Base-by-base conservation (phyloP, 2,797 vertebrate genomes). In the Leptodactylus fallax region DNA sequence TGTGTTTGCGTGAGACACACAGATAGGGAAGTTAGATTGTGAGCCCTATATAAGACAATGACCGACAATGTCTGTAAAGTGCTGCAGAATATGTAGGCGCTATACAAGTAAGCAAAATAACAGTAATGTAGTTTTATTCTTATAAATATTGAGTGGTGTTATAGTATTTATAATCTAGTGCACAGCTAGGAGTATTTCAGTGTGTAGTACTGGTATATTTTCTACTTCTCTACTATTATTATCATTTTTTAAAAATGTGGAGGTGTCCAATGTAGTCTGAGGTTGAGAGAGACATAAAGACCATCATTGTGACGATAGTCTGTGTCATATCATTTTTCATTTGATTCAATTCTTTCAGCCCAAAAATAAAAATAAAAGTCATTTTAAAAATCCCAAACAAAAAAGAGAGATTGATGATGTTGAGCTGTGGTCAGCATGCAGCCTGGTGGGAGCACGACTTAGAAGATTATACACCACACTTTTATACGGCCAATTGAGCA, bases 401-500 rank as follows among this genome's bases (percentile, higher is more conserved):
- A 69, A 16, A 45, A n/a, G 3, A n/a, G 67, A 84, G 82, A 84
- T 60, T 27, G 67, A 84, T 84, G 82, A 74, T 56, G 27, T 0
- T 16, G 82, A 21, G 51, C 21, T 83, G 81, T 49, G 67, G 82
- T 49, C 7, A 23, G 9, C 53, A 21, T 21, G 25, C 36, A 74
- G 53, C 53, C 19, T 7, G 19, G 53, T 36, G 69, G 53, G 55
- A 74, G 82, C 82, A 60, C 69, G 82, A 60, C n/a, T 58, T 84
- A 56, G 82, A 84, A 84, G 82, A 84, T 74, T 72, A 84, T 74
- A 72, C 49, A 74, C 82, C 67, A 45, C 69, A 47, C 67, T 74
- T 25, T 60, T 17, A 13, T 56, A 74, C n/a, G 82, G 53, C 69
- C 82, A 45, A 84, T 84, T 74, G 67, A 60, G 56, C 71, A 74